A percentile compares a stretch with the other conserved stretches of the same genome.
phyloP scores from a whole-genome alignment of 2,888 invertebrate species.

The Dynastes maya region DNA sequence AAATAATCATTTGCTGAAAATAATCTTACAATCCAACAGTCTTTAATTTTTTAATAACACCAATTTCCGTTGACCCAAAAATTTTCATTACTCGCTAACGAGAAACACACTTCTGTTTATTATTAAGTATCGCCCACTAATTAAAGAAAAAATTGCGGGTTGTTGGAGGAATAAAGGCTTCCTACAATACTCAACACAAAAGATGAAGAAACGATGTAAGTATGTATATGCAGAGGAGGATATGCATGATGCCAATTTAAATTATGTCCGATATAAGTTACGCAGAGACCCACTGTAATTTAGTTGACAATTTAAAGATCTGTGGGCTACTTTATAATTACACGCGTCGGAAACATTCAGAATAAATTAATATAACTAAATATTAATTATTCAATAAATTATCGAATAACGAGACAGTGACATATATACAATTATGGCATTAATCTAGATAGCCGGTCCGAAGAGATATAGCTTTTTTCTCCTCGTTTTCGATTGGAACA shows the following conservation, averaged over 20 bases:
- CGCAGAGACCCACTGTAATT: conserved; percentile 50
- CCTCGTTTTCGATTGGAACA: conserved; percentile 29
- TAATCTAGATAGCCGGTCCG: conserved; percentile 39
- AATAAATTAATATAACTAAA: conserved; percentile 50
- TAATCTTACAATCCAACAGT: neutral
- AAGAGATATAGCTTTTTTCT: conserved; percentile 11
- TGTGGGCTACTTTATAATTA: conserved; percentile 53
- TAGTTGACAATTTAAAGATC: conserved; percentile 55
- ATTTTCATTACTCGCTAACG: conserved; percentile 34
- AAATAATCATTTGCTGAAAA: neutral
- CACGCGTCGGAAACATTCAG: conserved; percentile 46
- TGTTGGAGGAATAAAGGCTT: conserved; percentile 20
- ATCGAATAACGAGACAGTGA: conserved; percentile 50
- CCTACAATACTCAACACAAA: neutral
- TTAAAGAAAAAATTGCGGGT: conserved; percentile 40
- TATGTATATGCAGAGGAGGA: conserved; percentile 10
- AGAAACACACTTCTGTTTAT: conserved; percentile 23
- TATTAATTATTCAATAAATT: conserved; percentile 52
- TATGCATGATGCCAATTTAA: conserved; percentile 39
- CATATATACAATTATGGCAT: conserved; percentile 49
- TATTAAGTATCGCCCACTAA: conserved; percentile 36
- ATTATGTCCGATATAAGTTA: conserved; percentile 48
- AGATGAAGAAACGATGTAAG: conserved; percentile 1
- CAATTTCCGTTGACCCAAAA: conserved; percentile 34
- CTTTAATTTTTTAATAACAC: conserved; percentile 17